Evolutionary conservation across 2,888 invertebrate species (phyloP), one percentile per base, ranked within the genome.

Genomic region (Calameuta idolon): DNA sequence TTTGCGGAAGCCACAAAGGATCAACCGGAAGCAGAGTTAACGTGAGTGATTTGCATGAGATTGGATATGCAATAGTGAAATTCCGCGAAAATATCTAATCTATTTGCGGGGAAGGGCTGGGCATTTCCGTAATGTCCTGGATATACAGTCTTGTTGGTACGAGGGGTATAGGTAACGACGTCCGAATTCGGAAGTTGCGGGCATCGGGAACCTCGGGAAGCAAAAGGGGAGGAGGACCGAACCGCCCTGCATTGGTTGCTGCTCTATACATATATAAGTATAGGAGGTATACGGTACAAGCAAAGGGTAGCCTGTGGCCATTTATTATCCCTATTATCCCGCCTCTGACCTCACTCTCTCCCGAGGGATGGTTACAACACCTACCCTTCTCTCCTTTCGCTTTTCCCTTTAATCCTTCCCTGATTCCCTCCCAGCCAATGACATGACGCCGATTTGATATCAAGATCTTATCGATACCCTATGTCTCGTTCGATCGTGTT

Each of bases 251-350:
- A 34, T 31, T 34, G 33, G 71, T 12, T 71, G 71, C 71, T 71
- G 71, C 12, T 35, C 35, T 35, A 9, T 69, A 15, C 30, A 69
- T 1, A 37, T 37, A 37, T 37, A 37, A 12, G 55, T 55, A 55
- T 55, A 23, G 77, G 73, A 76, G 76, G 77, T 79, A 69, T 37
- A 23, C 35, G 75, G 68, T 71, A 31, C 15, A 55, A 80, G 82
- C 82, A 85, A 83, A 85, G 84, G 83, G 81, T 81, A 78, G 82
- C 82, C 82, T 82, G 55, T 75, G 79, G 83, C 84, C 84, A 86
- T 87, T 86, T 87, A 88, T 88, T 86, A 87, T 86, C 84, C 83
- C 85, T 81, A 86, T 88, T 86, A 87, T 88, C 84, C 81, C 83
- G 83, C 82, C 81, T 82, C 81, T 79, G 82, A 86, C 81, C 85